A percentile compares a stretch with the other conserved stretches of the same genome.
Evolutionary conservation across 2,888 invertebrate genomes (phyloP).

Genomic region (Muscina levida): DNA sequence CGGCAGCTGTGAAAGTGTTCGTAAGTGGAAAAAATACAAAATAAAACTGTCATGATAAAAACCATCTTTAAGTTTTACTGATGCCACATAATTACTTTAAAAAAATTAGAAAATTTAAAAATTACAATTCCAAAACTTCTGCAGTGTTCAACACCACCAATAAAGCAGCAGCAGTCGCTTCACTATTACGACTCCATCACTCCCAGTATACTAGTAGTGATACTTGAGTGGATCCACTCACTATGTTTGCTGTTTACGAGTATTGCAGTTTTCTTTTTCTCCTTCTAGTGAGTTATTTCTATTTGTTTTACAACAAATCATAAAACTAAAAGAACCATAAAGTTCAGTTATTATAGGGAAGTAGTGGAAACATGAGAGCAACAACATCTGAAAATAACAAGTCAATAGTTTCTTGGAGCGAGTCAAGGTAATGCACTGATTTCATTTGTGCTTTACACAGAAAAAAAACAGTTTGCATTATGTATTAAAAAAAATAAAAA

Average conservation of each 20-base stretch:
- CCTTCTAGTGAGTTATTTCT: background rate
- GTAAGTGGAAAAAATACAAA: too few species aligned
- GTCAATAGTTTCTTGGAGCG: slow-evolving; percentile 36
- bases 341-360: slow-evolving; percentile 8
- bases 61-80: too few species aligned
- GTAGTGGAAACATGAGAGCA: background rate
- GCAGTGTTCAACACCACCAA: too few species aligned
- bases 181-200: background rate
- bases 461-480: too few species aligned
- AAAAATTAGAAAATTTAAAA: too few species aligned
- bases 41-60: background rate
- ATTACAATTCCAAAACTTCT: too few species aligned
- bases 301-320: slow-evolving; percentile 20
- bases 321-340: slow-evolving; percentile 40
- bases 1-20: background rate
- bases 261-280: slow-evolving; percentile 16
- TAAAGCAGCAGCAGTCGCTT: too few species aligned
- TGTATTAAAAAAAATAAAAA: slow-evolving; percentile 1
- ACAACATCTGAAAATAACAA: background rate
- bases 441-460: background rate
- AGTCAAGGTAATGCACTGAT: slow-evolving; percentile 55
- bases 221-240: background rate
- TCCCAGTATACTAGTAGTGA: background rate
- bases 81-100: too few species aligned
- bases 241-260: slow-evolving; percentile 3